A percentile compares a stretch with the other conserved stretches of the same genome.
phyloP scores from a whole-genome alignment of 2,797 vertebrate species.

The Petrocephalus schoutedeni region DNA sequence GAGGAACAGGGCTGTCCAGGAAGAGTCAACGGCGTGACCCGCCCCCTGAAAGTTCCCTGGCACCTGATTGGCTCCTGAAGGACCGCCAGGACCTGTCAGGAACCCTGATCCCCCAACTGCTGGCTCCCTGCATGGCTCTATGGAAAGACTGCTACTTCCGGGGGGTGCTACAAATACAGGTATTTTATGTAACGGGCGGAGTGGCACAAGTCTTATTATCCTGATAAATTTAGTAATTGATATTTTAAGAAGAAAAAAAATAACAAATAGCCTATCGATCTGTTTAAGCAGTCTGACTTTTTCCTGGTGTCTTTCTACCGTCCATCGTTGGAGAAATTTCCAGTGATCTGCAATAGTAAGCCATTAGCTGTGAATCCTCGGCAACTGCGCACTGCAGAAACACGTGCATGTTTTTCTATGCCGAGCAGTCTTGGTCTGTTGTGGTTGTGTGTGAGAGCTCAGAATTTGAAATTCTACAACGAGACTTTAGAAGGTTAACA shows the following conservation, averaged over 20 bases:
- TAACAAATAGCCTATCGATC: neutral
- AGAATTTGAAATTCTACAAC: too few relatives aligned
- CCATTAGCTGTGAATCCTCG: neutral
- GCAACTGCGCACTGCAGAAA: neutral
- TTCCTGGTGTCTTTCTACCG: neutral
- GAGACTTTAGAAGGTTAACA: too few relatives aligned
- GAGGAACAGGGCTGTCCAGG: slow-evolving; percentile 52
- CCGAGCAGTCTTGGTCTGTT: neutral
- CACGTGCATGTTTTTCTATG: neutral
- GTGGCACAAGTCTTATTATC: neutral
- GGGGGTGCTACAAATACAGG: slow-evolving; percentile 77
- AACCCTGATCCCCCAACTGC: slow-evolving; percentile 70
- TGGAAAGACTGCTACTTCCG: slow-evolving; percentile 89
- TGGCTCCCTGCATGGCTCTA: slow-evolving; percentile 73
- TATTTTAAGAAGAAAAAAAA: neutral
- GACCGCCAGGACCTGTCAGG: slow-evolving; percentile 52
- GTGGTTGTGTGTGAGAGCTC: neutral
- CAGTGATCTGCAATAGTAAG: neutral
- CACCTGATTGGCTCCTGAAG: slow-evolving; percentile 65
- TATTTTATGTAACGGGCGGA: slow-evolving; percentile 36
- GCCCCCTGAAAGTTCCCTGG: slow-evolving; percentile 67
- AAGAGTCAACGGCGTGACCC: slow-evolving; percentile 65
- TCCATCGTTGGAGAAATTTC: neutral
- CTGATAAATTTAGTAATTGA: neutral
- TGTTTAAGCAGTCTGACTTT: neutral